Conservation (phyloP, 2,797 vertebrate species). For the Sorex maritimensis region DNA sequence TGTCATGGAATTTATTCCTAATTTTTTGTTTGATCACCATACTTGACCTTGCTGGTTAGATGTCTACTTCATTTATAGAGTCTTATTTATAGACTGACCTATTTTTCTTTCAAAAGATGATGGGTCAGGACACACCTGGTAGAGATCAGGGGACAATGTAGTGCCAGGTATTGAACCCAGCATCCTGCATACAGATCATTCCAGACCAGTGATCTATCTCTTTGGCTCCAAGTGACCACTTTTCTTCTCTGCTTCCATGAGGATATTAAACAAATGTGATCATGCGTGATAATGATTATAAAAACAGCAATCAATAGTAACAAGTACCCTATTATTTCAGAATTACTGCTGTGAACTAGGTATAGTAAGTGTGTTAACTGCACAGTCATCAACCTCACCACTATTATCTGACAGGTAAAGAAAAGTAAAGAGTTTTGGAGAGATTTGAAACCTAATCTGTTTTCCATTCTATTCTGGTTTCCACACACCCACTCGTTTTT, state of each 20-base stretch:
- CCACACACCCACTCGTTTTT: rapidly evolving
- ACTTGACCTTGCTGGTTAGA: not conserved
- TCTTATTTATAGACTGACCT: not conserved
- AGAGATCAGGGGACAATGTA: too few species aligned
- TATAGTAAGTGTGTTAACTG: not conserved
- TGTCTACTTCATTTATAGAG: not conserved
- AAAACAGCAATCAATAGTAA: not conserved
- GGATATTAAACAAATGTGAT: not conserved
- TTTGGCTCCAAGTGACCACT: too few species aligned
- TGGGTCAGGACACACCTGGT: too few species aligned
- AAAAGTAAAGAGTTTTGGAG: not conserved
- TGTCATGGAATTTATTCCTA: not conserved
- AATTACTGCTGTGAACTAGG: not conserved
- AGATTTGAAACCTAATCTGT: not conserved
- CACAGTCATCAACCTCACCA: not conserved
- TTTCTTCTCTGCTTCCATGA: not conserved
- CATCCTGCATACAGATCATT: too few species aligned
- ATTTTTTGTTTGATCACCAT: not conserved
- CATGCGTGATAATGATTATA: not conserved
- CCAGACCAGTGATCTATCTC: not conserved
- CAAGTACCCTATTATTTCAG: not conserved
- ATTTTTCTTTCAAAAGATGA: too few species aligned
- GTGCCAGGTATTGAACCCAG: too few species aligned
- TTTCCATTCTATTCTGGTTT: not conserved
- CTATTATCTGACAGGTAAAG: constrained; percentile 19